These are phyloP conservation scores for Morone saxatilis DNA, from an alignment of 2,113 vertebrate species.

Conservation along the genomic window DNA sequence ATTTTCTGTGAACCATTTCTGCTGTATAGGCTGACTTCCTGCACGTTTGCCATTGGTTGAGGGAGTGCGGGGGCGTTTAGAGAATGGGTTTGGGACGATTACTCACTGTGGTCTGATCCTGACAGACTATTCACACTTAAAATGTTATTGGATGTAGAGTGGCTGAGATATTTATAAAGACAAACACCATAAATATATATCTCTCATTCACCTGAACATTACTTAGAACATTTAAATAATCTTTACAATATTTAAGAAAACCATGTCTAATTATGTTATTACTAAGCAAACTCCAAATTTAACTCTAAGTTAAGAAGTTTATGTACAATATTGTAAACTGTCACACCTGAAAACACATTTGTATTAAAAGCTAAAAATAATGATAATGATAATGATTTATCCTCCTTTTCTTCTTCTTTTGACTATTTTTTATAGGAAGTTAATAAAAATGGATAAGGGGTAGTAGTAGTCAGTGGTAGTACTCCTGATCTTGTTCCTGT, in stretches of 20 bases:
- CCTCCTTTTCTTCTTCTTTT: neutral
- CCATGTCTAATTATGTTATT: neutral
- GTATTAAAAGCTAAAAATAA: neutral
- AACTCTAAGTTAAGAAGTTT: too few relatives aligned
- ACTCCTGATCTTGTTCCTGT: neutral
- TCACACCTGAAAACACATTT: neutral
- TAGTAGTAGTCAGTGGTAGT: too few relatives aligned
- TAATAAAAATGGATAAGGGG: neutral
- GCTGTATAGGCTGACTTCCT: conserved; percentile 32
- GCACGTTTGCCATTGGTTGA: neutral
- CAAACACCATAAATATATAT: neutral
- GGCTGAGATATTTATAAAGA: neutral
- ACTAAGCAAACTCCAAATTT: neutral
- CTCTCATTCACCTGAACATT: neutral
- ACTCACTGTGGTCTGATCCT: conserved; percentile 26
- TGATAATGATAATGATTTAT: neutral
- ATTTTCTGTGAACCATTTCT: neutral
- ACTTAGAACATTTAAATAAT: neutral
- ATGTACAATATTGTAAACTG: too few relatives aligned
- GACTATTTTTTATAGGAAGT: neutral
- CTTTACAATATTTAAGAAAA: neutral
- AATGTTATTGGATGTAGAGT: neutral
- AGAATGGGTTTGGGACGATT: conserved; percentile 17
- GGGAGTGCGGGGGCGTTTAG: neutral
- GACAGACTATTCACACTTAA: neutral